Base-by-base conservation (phyloP, 2,888 invertebrate species). In the Amblyteles armatorius region DNA sequence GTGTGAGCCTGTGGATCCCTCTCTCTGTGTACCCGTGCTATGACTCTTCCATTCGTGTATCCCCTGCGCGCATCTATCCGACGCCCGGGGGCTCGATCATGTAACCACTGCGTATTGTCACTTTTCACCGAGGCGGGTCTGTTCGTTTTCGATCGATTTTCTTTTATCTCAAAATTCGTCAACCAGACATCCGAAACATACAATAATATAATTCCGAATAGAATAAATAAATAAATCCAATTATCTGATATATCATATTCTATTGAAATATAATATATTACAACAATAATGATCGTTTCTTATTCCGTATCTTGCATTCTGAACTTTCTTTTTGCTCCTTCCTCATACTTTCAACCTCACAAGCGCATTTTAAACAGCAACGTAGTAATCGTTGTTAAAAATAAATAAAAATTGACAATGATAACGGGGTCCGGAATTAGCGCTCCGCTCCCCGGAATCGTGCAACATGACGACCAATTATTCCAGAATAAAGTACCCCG, bases 11-110 rank as follows among this genome's bases (percentile, higher is more conserved):
- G 5, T 29, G 11, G 29, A 55, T 80, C 26, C 63, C 60, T 72
- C 50, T 82, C 65, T 33, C 29, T 6, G 33, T 63, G 33, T 55
- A 19, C 52, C 52, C 19, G 19, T 19, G 52, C 52, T 19, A 9
- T 55, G 52, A 55, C 52, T 55, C 52, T 40, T 52, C 82, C 86
- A 84, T 82, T 80, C 80, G 73, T 68, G 79, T 65, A 83, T 84
- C 82, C 83, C 63, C 71, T 84, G 69, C 71, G 52, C 83, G 82
- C 73, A 68, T 79, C 74, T 85, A 83, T 82, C 69, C 72, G 82
- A 68, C 78, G 63, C 73, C 26, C 80, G 82, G 77, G 72, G 76
- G 76, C 69, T 69, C 69, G n/a, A 71, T 71, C 76, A 63, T 52
- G 77, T 71, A 77, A 82, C 71, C 36, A 29, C 50, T 29, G 48